Conservation (phyloP, 2,888 invertebrate genomes). For the Vannuccia rotundouncinata region DNA sequence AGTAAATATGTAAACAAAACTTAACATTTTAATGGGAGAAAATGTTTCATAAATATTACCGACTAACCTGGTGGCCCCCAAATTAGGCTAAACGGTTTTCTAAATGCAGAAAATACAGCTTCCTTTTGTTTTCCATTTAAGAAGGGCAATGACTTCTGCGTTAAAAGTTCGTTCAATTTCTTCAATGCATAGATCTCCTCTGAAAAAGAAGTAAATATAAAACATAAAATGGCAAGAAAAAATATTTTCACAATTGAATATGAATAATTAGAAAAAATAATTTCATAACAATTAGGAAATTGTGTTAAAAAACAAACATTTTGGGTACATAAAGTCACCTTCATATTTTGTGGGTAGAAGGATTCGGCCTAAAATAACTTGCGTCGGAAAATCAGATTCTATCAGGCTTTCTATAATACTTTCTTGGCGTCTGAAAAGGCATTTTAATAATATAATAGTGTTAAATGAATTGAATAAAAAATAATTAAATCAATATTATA, state of each 20-base stretch:
- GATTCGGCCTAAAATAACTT: background rate
- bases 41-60: too few species aligned
- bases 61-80: slow-evolving; percentile 19
- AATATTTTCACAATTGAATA: background rate
- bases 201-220: background rate
- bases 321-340: background rate
- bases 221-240: background rate
- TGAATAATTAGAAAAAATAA: background rate
- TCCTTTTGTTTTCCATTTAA: background rate
- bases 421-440: background rate
- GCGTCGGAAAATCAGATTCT: background rate
- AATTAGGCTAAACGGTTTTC: background rate
- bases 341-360: background rate
- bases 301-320: background rate
- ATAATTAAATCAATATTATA: too few species aligned
- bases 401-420: background rate
- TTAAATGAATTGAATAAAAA: too few species aligned
- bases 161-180: background rate
- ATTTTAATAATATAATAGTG: too few species aligned
- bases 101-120: background rate
- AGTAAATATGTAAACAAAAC: too few species aligned
- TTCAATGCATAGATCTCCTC: background rate
- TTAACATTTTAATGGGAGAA: too few species aligned
- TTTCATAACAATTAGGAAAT: background rate
- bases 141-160: background rate